Base-by-base conservation (phyloP, 2,888 invertebrate genomes). In the Ophonus ardosiacus region DNA sequence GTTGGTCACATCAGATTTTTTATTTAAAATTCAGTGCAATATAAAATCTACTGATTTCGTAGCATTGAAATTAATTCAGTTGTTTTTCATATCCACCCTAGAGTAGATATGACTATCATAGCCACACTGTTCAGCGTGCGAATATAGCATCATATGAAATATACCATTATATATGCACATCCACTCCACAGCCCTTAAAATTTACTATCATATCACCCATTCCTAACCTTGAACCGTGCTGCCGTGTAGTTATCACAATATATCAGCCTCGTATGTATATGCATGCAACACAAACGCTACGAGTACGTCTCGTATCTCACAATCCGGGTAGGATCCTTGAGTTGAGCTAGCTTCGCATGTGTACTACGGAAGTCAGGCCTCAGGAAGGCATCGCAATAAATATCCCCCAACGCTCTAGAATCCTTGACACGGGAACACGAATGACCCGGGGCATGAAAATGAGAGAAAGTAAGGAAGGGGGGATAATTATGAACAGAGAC, bases 341-440 rank as follows among this genome's bases (percentile, higher is more conserved):
- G 63, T 15, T 59, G 15, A 24, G 43, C 43, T 51, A 1, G 43
- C 43, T 13, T 51, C 10, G 43, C 43, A 51, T 51, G 43, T 51
- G 43, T 31, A 31, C 31, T 31, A 59, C 63, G 63, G 63, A 63
- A 63, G 63, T 63, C 63, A 21, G 63, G 63, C 63, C 18, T 51
- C 24, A 43, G 78, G 78, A 78, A 78, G 78, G 57, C 78, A 78
- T 57, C 57, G 78, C 57, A 78, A 78, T 78, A 78, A 78, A 78
- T 78, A 78, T 78, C 78, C 43, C n/a, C 21, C 17, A 21, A 18
- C 21, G 18, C 63, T 63, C 18, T 21, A 24, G 21, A 31, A 31
- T 31, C 63, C 63, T 63, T 63, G 63, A 63, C 63, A 63, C 63
- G 21, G 63, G 21, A 31, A 31, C 21, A 63, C 63, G 21, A 18